phyloP scores from a whole-genome alignment of 2,797 vertebrate species.

The Sebastes goodei region DNA sequence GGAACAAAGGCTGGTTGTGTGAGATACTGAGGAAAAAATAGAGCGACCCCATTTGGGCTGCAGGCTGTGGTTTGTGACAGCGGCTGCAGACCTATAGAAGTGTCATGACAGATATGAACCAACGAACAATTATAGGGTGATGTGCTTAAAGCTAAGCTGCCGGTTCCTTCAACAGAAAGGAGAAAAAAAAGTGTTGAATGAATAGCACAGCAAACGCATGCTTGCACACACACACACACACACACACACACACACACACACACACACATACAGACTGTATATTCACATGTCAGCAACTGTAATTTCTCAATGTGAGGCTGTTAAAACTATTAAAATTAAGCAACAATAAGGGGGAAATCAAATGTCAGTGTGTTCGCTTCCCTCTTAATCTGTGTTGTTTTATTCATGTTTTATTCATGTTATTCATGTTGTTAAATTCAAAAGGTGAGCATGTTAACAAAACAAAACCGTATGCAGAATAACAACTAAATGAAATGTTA shows the following conservation, averaged over 20 bases:
- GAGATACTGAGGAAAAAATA: constrained; percentile 60
- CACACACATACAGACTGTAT: background rate
- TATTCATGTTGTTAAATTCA: constrained; percentile 43
- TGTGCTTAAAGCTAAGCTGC: constrained; percentile 62
- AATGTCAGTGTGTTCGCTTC: constrained; percentile 9
- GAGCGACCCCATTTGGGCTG: constrained; percentile 69
- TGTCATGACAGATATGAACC: constrained; percentile 72
- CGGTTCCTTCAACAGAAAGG: constrained; percentile 30
- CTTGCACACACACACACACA: background rate
- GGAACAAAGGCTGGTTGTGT: constrained; percentile 78
- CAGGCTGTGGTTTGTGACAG: constrained; percentile 68
- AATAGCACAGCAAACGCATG: constrained; percentile 27
- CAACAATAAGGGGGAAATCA: constrained; percentile 10
- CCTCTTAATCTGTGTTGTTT: constrained; percentile 28
- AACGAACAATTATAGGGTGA: constrained; percentile 72
- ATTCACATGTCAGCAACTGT: background rate
- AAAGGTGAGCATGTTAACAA: constrained; percentile 46
- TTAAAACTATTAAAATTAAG: constrained; percentile 23
- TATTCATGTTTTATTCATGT: too few species aligned
- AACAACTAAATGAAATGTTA: constrained; percentile 51
- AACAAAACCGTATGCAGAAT: constrained; percentile 50
- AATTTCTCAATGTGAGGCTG: constrained; percentile 1
- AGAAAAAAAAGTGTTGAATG: constrained; percentile 9
- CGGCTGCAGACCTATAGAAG: constrained; percentile 66
- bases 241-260: background rate